Evolutionary conservation across 2,113 vertebrate genomes (phyloP).

Genomic region (Ailuropoda melanoleuca): DNA sequence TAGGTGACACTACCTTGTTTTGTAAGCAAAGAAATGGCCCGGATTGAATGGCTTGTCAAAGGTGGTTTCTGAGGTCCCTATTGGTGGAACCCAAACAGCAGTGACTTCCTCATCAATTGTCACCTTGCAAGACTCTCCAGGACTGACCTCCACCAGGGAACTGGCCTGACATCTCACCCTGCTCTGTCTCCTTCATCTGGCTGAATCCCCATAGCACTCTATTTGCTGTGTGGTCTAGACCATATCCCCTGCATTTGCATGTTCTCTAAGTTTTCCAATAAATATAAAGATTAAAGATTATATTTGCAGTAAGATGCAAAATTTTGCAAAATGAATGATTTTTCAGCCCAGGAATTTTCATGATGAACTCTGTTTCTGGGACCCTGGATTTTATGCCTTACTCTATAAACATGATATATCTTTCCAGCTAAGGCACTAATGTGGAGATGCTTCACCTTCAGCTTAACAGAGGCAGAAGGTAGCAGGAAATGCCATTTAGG

Average conservation of each 20-base stretch:
- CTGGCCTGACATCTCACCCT: not conserved
- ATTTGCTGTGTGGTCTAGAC: not conserved
- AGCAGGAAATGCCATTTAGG: not conserved
- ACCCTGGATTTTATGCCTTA: not conserved
- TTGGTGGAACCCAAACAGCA: not conserved
- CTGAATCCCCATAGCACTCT: too few species aligned
- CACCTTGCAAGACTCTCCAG: not conserved
- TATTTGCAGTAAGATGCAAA: not conserved
- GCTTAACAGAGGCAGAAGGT: not conserved
- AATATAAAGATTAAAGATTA: not conserved
- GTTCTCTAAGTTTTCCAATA: not conserved
- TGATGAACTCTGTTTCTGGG: not conserved
- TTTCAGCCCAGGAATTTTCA: not conserved
- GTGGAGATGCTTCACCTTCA: not conserved
- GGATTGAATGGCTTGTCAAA: not conserved
- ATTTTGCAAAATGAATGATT: not conserved
- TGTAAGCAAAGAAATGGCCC: not conserved
- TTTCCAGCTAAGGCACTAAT: not conserved
- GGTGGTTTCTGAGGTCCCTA: not conserved
- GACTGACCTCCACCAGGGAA: not conserved
- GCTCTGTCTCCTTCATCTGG: not conserved
- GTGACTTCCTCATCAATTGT: not conserved
- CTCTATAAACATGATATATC: not conserved
- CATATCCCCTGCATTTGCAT: not conserved
- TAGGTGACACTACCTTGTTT: not conserved